Percentiles rank a stretch among this genome's conserved stretches.
Evolutionary conservation across 2,797 vertebrate genomes (phyloP).

Genomic region (Myotis pilosus): DNA sequence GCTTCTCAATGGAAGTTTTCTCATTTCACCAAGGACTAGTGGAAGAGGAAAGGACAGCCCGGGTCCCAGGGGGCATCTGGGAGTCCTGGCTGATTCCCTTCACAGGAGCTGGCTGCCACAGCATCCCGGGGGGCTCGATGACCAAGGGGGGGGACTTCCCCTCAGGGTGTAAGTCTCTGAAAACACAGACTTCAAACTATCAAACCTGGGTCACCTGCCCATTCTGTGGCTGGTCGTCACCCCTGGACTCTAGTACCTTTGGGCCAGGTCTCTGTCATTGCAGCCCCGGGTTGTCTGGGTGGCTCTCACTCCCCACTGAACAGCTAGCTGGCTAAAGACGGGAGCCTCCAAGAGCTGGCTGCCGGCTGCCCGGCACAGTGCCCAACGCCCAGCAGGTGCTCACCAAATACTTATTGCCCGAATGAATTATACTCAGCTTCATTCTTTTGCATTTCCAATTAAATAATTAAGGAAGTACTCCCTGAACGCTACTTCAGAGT

Average conservation of each 20-base stretch:
- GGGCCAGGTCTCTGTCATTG: background rate
- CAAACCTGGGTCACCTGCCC: background rate
- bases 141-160: background rate
- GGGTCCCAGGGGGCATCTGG: background rate
- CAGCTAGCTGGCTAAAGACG: background rate
- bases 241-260: background rate
- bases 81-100: background rate
- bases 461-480: slow-evolving; percentile 48
- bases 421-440: background rate
- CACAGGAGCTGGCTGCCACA: background rate
- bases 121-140: background rate
- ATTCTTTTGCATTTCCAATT: slow-evolving; percentile 5
- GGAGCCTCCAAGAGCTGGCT: background rate
- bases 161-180: background rate
- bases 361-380: background rate
- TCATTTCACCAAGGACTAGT: background rate
- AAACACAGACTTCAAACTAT: background rate
- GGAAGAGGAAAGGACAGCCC: background rate
- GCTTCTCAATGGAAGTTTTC: background rate
- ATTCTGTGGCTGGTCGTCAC: background rate
- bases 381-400: background rate
- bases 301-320: background rate
- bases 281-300: too few species aligned
- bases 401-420: background rate
- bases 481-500: slow-evolving; percentile 17